Evolutionary conservation across 2,797 vertebrate species (phyloP), one percentile per base, ranked within the genome.

Genomic region (Synanceia verrucosa): DNA sequence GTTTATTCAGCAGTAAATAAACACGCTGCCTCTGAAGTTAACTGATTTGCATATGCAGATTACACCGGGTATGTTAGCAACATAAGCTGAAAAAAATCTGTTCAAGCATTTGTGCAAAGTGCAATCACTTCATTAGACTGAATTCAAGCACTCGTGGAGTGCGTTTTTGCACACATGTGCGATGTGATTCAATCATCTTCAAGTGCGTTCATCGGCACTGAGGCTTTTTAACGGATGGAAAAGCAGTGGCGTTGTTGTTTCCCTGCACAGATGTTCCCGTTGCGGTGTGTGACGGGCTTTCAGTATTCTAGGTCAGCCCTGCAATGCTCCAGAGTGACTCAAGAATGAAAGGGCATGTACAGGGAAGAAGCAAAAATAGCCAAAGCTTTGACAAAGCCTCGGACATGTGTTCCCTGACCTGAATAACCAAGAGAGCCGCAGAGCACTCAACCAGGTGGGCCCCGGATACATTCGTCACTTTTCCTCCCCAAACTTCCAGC

Each of bases 221-320:
- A 41, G 4, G 41, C 23, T 28, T 50, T 75, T 73, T 26, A 79
- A 74, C 37, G 31, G 33, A 50, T 6, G 3, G 33, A 59, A 21
- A 59, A 58, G 33, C 10, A 5, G 26, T 48, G n/a, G n/a, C n/a
- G n/a, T n/a, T n/a, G n/a, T 63, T 28, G 10, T 58, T 51, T 72
- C 70, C 44, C 44, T 43, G 46, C 79, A 69, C 80, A 85, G 73
- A 81, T 79, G 72, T 63, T 82, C 55, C 2, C 43, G 70, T 82
- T 70, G 59, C 81, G 83, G 77, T 83, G 66, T 76, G 68, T 79
- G 84, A 85, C 78, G 82, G 70, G 51, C 73, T 76, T 75, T 87
- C 86, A 83, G 84, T 73, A 91, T 92, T 93, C 88, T 90, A 85
- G 91, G 88, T 92, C 90, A 88, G 60, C 79, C 63, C 73, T 82